Percentiles rank a stretch among this genome's conserved stretches.
Conservation (phyloP, 2,888 invertebrate species). For the Nesidiocoris tenuis region DNA sequence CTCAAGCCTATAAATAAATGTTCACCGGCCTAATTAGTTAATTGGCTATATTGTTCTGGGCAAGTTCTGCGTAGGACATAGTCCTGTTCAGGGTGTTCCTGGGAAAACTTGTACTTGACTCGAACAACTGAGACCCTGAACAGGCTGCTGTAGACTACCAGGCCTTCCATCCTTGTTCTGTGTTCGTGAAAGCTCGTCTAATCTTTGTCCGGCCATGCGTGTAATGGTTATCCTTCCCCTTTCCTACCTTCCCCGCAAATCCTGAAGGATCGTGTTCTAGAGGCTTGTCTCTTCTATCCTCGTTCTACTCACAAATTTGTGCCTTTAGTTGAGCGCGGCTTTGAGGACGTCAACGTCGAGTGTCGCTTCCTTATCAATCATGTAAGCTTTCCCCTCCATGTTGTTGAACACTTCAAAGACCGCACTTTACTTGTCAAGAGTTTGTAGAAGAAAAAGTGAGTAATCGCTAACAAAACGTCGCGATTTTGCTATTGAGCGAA, state of each 20-base stretch:
- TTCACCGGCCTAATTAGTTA: background rate
- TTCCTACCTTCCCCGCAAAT: conserved; percentile 1
- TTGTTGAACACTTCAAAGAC: background rate
- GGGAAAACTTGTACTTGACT: conserved; percentile 22
- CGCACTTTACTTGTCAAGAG: background rate
- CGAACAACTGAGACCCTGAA: background rate
- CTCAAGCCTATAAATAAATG: too few species aligned
- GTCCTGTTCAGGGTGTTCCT: background rate
- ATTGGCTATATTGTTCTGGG: background rate
- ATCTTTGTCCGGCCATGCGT: conserved; percentile 39
- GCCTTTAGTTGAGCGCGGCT: background rate
- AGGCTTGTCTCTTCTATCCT: background rate
- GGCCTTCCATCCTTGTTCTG: background rate
- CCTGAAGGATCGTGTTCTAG: background rate
- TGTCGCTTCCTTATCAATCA: background rate
- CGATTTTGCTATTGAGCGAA: too few species aligned
- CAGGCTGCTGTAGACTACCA: background rate
- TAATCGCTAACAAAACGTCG: too few species aligned
- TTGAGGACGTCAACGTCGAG: background rate
- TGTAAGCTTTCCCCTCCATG: background rate
- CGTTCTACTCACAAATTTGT: background rate
- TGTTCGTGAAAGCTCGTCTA: conserved; percentile 22
- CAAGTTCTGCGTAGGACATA: background rate
- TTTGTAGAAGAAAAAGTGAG: too few species aligned
- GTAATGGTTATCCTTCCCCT: conserved; percentile 15